Conservation (phyloP, 1,140 invertebrate species). For the Cyclargus thomasi region DNA sequence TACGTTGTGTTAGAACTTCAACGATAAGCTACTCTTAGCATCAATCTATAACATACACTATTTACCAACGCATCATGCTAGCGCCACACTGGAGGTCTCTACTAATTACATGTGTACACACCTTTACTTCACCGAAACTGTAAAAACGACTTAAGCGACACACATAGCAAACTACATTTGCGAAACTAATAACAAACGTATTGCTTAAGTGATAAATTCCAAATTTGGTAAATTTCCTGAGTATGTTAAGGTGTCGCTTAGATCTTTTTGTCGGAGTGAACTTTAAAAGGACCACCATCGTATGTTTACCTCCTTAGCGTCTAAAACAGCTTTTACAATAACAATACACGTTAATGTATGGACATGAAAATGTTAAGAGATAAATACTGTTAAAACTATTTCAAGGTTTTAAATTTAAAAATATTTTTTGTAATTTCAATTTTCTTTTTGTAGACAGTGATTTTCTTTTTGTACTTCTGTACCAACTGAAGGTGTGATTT, state of each 20-base stretch:
- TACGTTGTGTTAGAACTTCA: no score
- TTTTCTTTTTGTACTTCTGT: no score
- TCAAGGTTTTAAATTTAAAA: no score
- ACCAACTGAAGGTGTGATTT: no score
- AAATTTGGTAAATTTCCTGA: background rate
- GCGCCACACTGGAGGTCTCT: conserved; percentile 52
- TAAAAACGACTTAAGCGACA: conserved; percentile 31
- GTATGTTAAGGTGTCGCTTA: conserved; percentile 21
- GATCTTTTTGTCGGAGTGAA: background rate
- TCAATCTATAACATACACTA: conserved; percentile 4
- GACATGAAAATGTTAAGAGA: conserved; percentile 33
- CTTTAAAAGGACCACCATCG: conserved; percentile 42
- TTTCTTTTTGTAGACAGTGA: no score
- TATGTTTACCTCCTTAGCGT: conserved; percentile 40
- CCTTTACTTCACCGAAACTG: conserved; percentile 39
- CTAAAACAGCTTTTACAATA: conserved; percentile 44
- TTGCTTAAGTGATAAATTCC: background rate
- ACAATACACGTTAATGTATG: conserved; percentile 39
- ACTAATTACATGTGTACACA: conserved; percentile 49
- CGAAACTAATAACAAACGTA: background rate
- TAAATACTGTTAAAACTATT: conserved; percentile 18
- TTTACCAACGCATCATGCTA: conserved; percentile 21
- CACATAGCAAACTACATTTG: background rate
- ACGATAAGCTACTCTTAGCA: background rate
- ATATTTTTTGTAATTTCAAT: no score